Conservation (phyloP, 2,113 vertebrate genomes). For the Aix galericulata region DNA sequence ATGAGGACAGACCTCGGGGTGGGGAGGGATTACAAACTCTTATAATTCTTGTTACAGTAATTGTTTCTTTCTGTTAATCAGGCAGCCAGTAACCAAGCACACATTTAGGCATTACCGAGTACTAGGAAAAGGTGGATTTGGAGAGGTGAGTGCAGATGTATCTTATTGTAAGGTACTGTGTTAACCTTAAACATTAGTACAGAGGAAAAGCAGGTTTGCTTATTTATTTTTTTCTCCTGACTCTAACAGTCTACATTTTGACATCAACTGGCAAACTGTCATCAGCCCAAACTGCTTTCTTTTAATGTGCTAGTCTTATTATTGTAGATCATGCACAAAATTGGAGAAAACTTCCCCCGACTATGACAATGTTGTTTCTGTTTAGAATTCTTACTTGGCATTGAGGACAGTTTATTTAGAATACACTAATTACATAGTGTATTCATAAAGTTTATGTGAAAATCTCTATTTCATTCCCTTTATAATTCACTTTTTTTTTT, state of each 20-base stretch:
- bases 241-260: not conserved
- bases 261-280: not conserved
- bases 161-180: not conserved
- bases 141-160: conserved; percentile 84
- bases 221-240: not conserved
- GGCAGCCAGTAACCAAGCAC: conserved; percentile 93
- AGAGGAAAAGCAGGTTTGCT: not conserved
- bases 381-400: not conserved
- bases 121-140: conserved; percentile 95
- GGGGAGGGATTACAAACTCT: not conserved
- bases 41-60: not conserved
- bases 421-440: not conserved
- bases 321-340: not conserved
- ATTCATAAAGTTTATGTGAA: not conserved
- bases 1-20: not conserved
- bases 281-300: not conserved
- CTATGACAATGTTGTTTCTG: not conserved
- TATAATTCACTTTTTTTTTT: not conserved
- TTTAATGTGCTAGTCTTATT: not conserved
- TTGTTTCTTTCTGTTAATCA: conserved; percentile 68
- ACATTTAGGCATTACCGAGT: conserved; percentile 94
- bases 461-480: not conserved
- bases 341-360: not conserved
- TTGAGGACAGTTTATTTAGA: no score
- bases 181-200: not conserved